Percentiles rank a stretch among this genome's conserved stretches.
These are phyloP conservation scores for Gopherus evgoodei DNA, from an alignment of 2,113 vertebrate genomes.

Conservation along the genomic window DNA sequence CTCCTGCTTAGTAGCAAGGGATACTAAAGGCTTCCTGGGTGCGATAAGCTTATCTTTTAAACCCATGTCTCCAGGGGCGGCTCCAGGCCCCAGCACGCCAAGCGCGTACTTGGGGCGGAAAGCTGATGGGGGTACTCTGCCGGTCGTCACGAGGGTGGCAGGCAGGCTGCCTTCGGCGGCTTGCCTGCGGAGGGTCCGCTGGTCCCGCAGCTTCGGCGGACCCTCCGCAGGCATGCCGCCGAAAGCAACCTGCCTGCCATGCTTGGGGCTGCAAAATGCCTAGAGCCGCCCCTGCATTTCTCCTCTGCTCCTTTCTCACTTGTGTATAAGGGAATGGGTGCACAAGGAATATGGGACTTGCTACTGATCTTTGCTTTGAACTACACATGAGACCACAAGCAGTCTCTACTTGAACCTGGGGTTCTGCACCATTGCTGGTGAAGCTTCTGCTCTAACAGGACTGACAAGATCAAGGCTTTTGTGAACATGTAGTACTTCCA, in stretches of 20 bases:
- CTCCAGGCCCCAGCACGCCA: too few species aligned
- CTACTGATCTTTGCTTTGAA: fast-evolving
- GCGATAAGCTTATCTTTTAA: fast-evolving
- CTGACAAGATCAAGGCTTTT: background rate
- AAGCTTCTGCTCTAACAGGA: background rate
- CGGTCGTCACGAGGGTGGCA: too few species aligned
- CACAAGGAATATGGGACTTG: background rate
- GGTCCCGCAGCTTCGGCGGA: too few species aligned
- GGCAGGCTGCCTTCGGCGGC: too few species aligned
- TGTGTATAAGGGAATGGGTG: background rate
- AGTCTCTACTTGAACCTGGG: background rate
- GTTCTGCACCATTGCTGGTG: background rate
- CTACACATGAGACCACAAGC: fast-evolving
- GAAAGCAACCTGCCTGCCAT: too few species aligned
- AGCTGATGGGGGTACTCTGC: too few species aligned
- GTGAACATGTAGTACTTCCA: background rate
- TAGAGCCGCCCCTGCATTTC: background rate
- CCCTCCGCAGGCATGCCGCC: too few species aligned
- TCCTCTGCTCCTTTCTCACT: background rate
- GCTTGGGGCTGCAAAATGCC: too few species aligned
- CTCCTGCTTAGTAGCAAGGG: background rate
- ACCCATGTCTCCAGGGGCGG: background rate
- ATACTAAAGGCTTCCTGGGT: background rate
- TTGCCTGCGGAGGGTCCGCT: too few species aligned
- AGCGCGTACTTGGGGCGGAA: too few species aligned